These are phyloP conservation scores for Adoxophyes honmai DNA, from an alignment of 1,140 invertebrate genomes.

Conservation along the genomic window DNA sequence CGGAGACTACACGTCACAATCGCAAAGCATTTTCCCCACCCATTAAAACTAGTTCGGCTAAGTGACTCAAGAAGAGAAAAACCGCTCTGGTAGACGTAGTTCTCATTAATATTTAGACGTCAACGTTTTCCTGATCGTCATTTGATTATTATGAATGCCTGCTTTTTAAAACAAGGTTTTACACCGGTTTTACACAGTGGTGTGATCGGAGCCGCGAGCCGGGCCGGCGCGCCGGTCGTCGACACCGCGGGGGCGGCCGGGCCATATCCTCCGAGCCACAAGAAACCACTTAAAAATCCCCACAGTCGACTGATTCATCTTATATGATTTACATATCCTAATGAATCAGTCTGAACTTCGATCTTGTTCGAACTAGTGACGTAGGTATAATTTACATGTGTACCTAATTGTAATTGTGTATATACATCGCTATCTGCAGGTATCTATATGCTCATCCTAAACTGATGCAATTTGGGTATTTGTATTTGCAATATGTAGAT, in stretches of 20 bases:
- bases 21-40: no score
- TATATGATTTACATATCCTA: constrained; percentile 9
- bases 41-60: no score
- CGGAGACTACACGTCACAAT: no score
- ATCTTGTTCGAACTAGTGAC: neutral
- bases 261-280: constrained; percentile 4
- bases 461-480: no score
- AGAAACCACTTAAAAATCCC: constrained; percentile 12
- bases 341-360: constrained; percentile 7
- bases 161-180: neutral
- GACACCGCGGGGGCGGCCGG: constrained; percentile 4
- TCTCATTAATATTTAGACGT: no score
- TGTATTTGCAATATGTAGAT: no score
- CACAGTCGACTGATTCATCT: constrained; percentile 9
- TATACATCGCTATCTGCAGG: no score
- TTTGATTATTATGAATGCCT: neutral
- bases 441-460: no score
- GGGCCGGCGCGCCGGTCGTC: neutral
- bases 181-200: neutral
- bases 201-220: neutral
- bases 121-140: neutral
- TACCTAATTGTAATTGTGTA: no score
- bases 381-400: neutral
- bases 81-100: no score
- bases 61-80: no score